These are phyloP conservation scores for Sardina pilchardus DNA, from an alignment of 2,113 vertebrate genomes.

Conservation along the genomic window DNA sequence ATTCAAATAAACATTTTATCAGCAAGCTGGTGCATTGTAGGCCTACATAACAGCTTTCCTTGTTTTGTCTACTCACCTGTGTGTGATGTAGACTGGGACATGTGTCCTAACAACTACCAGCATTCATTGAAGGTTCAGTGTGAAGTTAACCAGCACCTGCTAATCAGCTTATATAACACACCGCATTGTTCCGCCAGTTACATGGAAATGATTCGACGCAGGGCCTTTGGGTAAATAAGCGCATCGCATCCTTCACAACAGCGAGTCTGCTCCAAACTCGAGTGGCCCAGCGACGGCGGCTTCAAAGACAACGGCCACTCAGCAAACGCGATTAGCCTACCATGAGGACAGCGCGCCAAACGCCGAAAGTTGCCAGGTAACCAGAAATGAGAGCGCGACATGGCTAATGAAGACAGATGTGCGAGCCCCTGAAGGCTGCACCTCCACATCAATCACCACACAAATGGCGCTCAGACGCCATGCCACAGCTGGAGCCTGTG, in stretches of 20 bases:
- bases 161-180: neutral
- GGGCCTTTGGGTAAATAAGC: neutral
- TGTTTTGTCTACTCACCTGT: neutral
- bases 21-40: neutral
- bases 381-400: slow-evolving; percentile 45
- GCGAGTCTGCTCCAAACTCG: slow-evolving; percentile 18
- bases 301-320: slow-evolving; percentile 47
- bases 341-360: slow-evolving; percentile 28
- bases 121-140: neutral
- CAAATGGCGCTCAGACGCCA: neutral
- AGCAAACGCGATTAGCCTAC: slow-evolving; percentile 38
- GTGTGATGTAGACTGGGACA: neutral
- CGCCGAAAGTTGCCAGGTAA: slow-evolving; percentile 42
- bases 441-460: neutral
- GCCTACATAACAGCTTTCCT: neutral
- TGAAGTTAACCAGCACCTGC: neutral
- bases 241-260: neutral
- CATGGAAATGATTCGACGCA: neutral
- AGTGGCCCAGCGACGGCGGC: slow-evolving; percentile 42
- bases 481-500: neutral
- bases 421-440: neutral
- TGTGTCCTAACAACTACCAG: neutral
- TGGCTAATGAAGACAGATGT: slow-evolving; percentile 15
- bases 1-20: neutral
- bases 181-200: neutral